Conservation (phyloP, 2,888 invertebrate genomes). For the Torymus aiolomorphi region DNA sequence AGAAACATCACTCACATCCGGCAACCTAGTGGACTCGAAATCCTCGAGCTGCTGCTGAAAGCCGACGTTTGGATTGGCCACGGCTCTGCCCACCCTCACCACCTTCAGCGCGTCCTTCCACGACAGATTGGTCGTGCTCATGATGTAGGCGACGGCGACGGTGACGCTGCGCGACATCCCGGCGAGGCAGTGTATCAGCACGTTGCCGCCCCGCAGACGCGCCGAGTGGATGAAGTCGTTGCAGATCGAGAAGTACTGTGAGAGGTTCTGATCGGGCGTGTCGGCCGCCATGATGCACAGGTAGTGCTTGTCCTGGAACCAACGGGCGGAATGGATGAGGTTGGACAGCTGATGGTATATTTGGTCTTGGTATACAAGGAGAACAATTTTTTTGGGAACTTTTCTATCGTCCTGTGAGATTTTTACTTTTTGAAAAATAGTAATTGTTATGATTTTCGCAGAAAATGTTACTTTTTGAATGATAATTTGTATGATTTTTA, state of each 20-base stretch:
- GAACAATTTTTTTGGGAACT: too few relatives aligned
- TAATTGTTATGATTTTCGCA: too few relatives aligned
- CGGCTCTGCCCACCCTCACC: slow-evolving; percentile 91
- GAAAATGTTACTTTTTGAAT: too few relatives aligned
- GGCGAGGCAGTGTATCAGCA: slow-evolving; percentile 96
- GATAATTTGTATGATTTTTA: too few relatives aligned
- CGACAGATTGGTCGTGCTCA: slow-evolving; percentile 92
- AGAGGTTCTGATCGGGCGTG: slow-evolving; percentile 94
- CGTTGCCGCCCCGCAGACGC: slow-evolving; percentile 90
- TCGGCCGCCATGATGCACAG: slow-evolving; percentile 97
- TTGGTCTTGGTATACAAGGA: too few relatives aligned
- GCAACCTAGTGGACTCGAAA: slow-evolving; percentile 87
- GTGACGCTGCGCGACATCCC: slow-evolving; percentile 98
- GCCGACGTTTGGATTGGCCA: slow-evolving; percentile 97
- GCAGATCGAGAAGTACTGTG: slow-evolving; percentile 94
- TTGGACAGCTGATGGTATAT: too few relatives aligned
- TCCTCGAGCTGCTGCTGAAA: slow-evolving; percentile 96
- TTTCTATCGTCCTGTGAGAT: too few relatives aligned
- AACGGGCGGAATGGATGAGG: slow-evolving; percentile 4
- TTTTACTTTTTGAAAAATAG: too few relatives aligned
- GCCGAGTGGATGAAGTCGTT: slow-evolving; percentile 98
- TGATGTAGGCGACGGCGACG: slow-evolving; percentile 96
- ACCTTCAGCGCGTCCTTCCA: slow-evolving; percentile 97
- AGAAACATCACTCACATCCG: slow-evolving; percentile 79
- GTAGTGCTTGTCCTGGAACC: slow-evolving; percentile 93